phyloP scores from a whole-genome alignment of 2,797 vertebrate species.

The Hemitrygon akajei region DNA sequence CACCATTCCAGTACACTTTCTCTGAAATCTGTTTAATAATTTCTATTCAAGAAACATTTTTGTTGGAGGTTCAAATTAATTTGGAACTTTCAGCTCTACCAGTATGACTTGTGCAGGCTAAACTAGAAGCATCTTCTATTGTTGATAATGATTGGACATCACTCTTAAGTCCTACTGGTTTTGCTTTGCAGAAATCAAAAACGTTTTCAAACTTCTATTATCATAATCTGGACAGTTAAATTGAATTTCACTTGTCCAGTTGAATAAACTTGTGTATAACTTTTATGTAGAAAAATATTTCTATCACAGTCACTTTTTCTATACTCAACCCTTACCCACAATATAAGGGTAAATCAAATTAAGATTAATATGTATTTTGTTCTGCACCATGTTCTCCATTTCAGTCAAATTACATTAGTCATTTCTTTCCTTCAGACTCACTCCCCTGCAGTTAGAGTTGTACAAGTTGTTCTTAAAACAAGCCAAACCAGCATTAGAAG shows the following conservation, averaged over 20 bases:
- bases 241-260: background rate
- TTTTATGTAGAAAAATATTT: background rate
- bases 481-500: constrained; percentile 77
- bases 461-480: constrained; percentile 84
- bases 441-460: constrained; percentile 77
- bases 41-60: background rate
- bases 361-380: background rate
- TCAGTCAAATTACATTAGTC: background rate
- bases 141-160: background rate
- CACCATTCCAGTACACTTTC: background rate
- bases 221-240: background rate
- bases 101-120: background rate
- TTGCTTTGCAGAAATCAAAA: background rate
- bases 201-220: background rate
- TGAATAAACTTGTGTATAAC: background rate
- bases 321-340: background rate
- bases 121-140: background rate
- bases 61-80: background rate
- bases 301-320: background rate
- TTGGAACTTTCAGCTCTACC: background rate
- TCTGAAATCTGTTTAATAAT: background rate
- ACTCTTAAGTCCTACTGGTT: background rate
- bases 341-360: background rate
- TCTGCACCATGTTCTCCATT: background rate
- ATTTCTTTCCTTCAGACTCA: constrained; percentile 63